These are phyloP conservation scores for Aricia agestis DNA, from an alignment of 1,140 invertebrate species.

Conservation along the genomic window DNA sequence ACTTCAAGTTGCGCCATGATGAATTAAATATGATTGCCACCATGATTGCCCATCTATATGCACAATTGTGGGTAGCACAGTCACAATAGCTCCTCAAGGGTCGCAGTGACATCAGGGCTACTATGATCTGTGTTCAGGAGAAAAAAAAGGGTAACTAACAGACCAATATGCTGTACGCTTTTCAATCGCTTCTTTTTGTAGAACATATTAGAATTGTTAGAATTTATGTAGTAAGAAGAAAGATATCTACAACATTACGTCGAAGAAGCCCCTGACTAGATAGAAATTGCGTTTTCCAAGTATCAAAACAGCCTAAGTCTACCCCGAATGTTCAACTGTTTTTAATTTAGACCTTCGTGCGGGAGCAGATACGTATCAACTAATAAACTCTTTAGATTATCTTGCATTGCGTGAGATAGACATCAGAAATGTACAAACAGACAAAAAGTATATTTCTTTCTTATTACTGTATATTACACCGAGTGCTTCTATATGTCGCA, in stretches of 20 bases:
- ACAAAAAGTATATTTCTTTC: slow-evolving; percentile 13
- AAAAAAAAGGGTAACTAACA: too few relatives aligned
- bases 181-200: too few relatives aligned
- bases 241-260: too few relatives aligned
- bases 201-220: neutral
- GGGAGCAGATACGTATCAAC: slow-evolving; percentile 6
- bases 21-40: too few relatives aligned
- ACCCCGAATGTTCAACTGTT: slow-evolving; percentile 5
- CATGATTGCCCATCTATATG: too few relatives aligned
- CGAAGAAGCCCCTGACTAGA: neutral
- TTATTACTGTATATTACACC: slow-evolving; percentile 15
- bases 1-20: too few relatives aligned
- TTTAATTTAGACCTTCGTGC: slow-evolving; percentile 8
- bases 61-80: too few relatives aligned
- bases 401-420: slow-evolving; percentile 10
- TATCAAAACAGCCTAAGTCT: neutral
- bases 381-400: slow-evolving; percentile 17
- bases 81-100: too few relatives aligned
- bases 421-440: slow-evolving; percentile 13
- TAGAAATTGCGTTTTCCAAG: neutral
- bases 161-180: too few relatives aligned
- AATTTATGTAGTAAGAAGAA: too few relatives aligned
- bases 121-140: too few relatives aligned
- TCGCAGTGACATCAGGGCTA: too few relatives aligned
- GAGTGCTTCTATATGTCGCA: slow-evolving; percentile 7